Evolutionary conservation across 2,113 vertebrate genomes (phyloP).

Genomic region (Ictalurus punctatus): DNA sequence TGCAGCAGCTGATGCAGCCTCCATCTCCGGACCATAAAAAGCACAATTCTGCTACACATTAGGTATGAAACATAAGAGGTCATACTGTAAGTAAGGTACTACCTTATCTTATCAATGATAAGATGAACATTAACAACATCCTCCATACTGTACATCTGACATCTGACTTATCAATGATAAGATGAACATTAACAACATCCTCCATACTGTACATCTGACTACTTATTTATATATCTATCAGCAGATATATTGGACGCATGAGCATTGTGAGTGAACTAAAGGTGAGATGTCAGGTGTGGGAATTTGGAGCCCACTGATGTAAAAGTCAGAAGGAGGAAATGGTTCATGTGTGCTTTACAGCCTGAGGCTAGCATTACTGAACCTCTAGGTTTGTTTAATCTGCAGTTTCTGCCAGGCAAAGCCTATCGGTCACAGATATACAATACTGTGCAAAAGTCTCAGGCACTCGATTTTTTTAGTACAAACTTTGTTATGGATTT

Average conservation of each 20-base stretch:
- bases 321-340: not conserved
- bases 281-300: too few species aligned
- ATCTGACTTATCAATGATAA: not conserved
- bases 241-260: not conserved
- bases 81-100: not conserved
- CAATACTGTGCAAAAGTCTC: too few species aligned
- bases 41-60: not conserved
- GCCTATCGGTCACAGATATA: not conserved
- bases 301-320: not conserved
- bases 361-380: not conserved
- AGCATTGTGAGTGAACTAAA: too few species aligned
- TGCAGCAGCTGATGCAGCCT: not conserved
- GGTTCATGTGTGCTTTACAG: not conserved
- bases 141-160: too few species aligned
- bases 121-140: not conserved
- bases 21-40: not conserved
- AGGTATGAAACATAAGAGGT: not conserved
- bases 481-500: too few species aligned
- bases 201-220: not conserved
- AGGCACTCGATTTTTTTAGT: too few species aligned
- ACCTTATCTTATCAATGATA: not conserved
- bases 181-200: not conserved
- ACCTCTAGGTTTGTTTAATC: not conserved
- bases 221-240: not conserved
- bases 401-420: not conserved